Base-by-base conservation (phyloP, 2,888 invertebrate genomes). In the Taenaris catops region DNA sequence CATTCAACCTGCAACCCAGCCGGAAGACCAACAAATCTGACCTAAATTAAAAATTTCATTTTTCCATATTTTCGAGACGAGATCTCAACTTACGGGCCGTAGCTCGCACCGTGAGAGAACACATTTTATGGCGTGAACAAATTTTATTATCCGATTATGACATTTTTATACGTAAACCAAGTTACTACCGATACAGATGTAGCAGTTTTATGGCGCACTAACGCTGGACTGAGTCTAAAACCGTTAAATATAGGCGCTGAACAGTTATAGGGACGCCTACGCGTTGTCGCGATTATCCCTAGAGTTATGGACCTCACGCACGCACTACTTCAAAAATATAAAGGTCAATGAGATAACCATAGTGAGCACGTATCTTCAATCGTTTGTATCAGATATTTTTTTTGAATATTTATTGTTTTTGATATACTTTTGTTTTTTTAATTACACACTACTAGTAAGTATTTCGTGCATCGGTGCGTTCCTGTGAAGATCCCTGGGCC, bases 271-370 rank as follows among this genome's bases (percentile, higher is more conserved):
- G 36, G 38, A 51, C 66, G 55, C 70, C 66, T 53, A 66, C 67
- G 58, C 54, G 38, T 45, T 34, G 36, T 49, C 43, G 36, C 51
- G 45, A 54, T 59, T 59, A 57, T 56, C 55, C 58, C 44, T 26
- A 42, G 58, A 66, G 55, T 65, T 62, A 61, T 58, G 51, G 63
- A 56, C 55, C 55, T 40, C 56, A 57, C 53, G 57, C 60, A 58
- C 46, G 53, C 49, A 50, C 32, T 4, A 48, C 41, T 37, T 43
- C 31, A 40, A 36, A 49, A 43, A 51, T 44, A 44, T 49, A 50
- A 52, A 50, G 53, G 56, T 49, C 52, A 46, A 27, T 41, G 34
- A 41, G 46, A 41, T 44, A 33, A 32, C 37, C 28, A 19, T 31
- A 27, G 21, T 34, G 17, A 8, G 23, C 25, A 19, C 10, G 8